Conservation (phyloP, 1,140 invertebrate species). For the Hyles vespertilio region DNA sequence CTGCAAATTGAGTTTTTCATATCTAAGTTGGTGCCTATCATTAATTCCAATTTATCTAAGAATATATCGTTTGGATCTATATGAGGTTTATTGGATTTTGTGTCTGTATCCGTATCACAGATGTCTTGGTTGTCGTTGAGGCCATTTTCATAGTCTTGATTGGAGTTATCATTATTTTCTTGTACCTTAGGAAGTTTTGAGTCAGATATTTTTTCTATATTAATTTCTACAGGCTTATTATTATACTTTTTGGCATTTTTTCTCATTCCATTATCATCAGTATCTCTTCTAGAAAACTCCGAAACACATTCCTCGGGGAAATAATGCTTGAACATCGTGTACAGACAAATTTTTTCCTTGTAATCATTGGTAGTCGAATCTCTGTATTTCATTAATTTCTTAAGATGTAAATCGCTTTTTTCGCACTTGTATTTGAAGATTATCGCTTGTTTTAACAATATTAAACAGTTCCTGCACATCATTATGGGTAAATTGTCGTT, state of each 20-base stretch:
- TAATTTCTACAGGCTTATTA: neutral
- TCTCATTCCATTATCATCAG: neutral
- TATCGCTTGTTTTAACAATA: slow-evolving; percentile 47
- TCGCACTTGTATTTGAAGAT: slow-evolving; percentile 55
- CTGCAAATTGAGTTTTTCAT: too few relatives aligned
- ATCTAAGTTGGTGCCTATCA: too few relatives aligned
- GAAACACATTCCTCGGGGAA: slow-evolving; percentile 22
- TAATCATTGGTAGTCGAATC: slow-evolving; percentile 16
- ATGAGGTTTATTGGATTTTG: too few relatives aligned
- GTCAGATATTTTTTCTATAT: neutral
- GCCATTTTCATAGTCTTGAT: too few relatives aligned
- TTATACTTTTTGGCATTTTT: too few relatives aligned
- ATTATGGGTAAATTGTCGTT: slow-evolving; percentile 41
- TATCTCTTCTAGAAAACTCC: neutral
- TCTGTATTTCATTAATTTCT: slow-evolving; percentile 19
- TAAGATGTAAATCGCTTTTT: slow-evolving; percentile 37
- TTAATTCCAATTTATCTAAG: too few relatives aligned
- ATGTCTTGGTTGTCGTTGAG: too few relatives aligned
- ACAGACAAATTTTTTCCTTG: slow-evolving; percentile 39
- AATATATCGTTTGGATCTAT: too few relatives aligned
- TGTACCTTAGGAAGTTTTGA: neutral
- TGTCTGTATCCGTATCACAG: too few relatives aligned
- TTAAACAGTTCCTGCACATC: slow-evolving; percentile 54
- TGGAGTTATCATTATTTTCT: too few relatives aligned
- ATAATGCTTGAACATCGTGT: slow-evolving; percentile 37